Percentiles rank a stretch among this genome's conserved stretches.
Conservation (phyloP, 23 tunicate genomes). For the Ascidia mentula region DNA sequence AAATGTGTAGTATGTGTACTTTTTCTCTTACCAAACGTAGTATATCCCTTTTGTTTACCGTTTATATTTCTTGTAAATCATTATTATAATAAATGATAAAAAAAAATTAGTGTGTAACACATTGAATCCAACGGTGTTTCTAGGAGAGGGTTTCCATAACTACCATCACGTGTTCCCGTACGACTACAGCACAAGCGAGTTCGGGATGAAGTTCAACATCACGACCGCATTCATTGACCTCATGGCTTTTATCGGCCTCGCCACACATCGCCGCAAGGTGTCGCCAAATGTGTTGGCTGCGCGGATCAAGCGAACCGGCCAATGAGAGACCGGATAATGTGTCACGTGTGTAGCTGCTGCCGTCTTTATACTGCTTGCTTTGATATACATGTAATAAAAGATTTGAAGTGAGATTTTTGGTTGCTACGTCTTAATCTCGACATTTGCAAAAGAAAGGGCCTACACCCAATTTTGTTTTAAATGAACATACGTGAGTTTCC, state of each 20-base stretch:
- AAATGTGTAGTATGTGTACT: no score
- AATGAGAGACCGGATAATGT: background rate
- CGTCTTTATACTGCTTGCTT: background rate
- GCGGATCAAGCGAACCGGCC: slow-evolving; percentile 1
- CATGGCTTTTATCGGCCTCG: slow-evolving; percentile 56
- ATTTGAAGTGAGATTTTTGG: no score
- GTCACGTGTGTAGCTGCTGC: background rate
- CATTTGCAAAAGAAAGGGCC: no score
- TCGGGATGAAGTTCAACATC: slow-evolving; percentile 40
- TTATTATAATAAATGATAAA: no score
- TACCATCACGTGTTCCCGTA: slow-evolving; percentile 74
- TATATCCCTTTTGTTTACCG: no score
- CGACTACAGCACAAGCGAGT: slow-evolving; percentile 74
- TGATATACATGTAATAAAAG: no score
- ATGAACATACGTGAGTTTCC: no score
- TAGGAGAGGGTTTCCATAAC: slow-evolving; percentile 83
- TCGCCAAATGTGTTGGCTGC: background rate
- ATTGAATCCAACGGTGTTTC: background rate
- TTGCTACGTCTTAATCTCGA: no score
- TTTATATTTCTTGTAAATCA: no score
- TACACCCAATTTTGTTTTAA: no score
- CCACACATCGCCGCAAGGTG: slow-evolving; percentile 14
- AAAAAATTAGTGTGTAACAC: no score
- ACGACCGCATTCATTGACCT: slow-evolving; percentile 53
- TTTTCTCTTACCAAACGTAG: no score